A percentile compares a stretch with the other conserved stretches of the same genome.
These are phyloP conservation scores for Anolis carolinensis DNA, from an alignment of 2,113 vertebrate species.

Conservation along the genomic window DNA sequence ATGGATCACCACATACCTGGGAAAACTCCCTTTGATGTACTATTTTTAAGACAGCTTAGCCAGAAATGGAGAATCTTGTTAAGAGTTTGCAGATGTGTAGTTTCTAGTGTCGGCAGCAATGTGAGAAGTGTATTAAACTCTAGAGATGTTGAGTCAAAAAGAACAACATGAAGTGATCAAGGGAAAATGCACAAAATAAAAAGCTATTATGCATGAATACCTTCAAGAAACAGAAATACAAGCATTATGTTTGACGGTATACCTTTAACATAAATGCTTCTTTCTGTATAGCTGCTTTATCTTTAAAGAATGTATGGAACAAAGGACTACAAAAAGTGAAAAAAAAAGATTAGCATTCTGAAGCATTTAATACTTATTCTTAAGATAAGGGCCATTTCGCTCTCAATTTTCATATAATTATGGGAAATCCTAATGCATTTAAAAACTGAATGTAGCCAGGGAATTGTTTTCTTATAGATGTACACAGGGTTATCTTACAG, in stretches of 20 bases:
- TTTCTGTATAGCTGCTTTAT: constrained; percentile 12
- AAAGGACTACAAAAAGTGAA: constrained; percentile 2
- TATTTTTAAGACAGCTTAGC: not conserved
- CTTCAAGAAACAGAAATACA: constrained; percentile 26
- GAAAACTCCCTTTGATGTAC: not conserved
- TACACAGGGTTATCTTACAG: constrained; percentile 31
- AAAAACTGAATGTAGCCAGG: constrained; percentile 36
- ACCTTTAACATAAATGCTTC: constrained; percentile 25
- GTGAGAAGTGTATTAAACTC: constrained; percentile 22
- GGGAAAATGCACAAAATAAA: constrained; percentile 14
- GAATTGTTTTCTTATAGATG: constrained; percentile 52
- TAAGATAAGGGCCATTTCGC: constrained; percentile 31
- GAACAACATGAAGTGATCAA: constrained; percentile 10
- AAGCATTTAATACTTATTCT: constrained; percentile 40
- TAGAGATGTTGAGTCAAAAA: constrained; percentile 24
- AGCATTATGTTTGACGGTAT: constrained; percentile 18
- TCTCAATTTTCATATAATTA: constrained; percentile 36
- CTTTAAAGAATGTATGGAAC: constrained; percentile 25
- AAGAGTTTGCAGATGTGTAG: not conserved
- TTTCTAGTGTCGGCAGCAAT: constrained; percentile 1
- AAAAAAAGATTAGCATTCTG: not conserved
- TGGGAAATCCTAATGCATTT: constrained; percentile 45
- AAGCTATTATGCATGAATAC: constrained; percentile 3
- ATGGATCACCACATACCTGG: not conserved
- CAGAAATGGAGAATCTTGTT: constrained; percentile 2